phyloP scores from a whole-genome alignment of 1,140 invertebrate genomes.

The Bombus picipes region DNA sequence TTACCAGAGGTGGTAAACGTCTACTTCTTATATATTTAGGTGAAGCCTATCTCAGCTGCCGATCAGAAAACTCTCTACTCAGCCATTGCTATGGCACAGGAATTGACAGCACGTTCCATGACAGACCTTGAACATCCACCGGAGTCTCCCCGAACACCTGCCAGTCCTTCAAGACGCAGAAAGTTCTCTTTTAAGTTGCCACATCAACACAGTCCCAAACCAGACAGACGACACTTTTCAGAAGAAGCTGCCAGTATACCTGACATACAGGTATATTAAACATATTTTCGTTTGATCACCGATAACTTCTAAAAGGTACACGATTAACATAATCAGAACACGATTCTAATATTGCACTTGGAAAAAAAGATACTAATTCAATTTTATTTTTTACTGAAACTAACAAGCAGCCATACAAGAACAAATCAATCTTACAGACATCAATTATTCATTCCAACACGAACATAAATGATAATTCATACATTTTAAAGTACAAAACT shows the following conservation, averaged over 20 bases:
- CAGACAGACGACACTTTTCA: conserved; percentile 92
- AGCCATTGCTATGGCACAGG: conserved; percentile 96
- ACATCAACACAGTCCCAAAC: conserved; percentile 84
- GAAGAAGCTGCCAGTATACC: conserved; percentile 95
- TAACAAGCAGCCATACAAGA: conserved; percentile 1
- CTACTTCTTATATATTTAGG: conserved; percentile 80
- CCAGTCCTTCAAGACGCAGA: conserved; percentile 90
- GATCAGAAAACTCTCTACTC: conserved; percentile 96
- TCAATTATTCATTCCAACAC: conserved; percentile 1
- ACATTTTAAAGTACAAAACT: background rate
- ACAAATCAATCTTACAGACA: background rate
- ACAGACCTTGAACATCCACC: conserved; percentile 87
- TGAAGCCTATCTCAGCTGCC: conserved; percentile 97
- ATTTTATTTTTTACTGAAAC: conserved; percentile 6
- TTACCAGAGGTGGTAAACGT: conserved; percentile 50
- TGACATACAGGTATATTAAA: conserved; percentile 90
- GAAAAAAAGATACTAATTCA: conserved; percentile 6
- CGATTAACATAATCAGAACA: conserved; percentile 41
- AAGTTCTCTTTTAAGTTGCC: conserved; percentile 95
- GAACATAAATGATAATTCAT: conserved; percentile 8
- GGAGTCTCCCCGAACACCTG: conserved; percentile 87
- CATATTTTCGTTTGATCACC: conserved; percentile 58
- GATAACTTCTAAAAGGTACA: conserved; percentile 35
- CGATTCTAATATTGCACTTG: conserved; percentile 17
- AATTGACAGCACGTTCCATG: conserved; percentile 94